Base-by-base conservation (phyloP, 1,140 invertebrate genomes). In the Aricia agestis region DNA sequence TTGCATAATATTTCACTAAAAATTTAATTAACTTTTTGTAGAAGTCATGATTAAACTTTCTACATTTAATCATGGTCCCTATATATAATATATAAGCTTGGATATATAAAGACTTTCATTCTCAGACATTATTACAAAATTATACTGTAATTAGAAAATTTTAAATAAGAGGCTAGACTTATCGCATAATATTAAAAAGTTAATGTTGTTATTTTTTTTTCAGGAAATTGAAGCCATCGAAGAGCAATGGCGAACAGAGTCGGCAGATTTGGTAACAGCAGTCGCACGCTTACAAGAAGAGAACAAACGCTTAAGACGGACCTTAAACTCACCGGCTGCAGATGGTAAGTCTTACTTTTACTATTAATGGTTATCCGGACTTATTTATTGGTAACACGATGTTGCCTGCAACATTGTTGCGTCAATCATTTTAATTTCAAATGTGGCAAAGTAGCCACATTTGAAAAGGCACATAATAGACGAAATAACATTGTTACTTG, bases 151-250 rank as follows among this genome's bases (percentile, higher is more conserved):
- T n/a, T n/a, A n/a, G n/a, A n/a, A n/a, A n/a, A n/a, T n/a, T n/a
- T n/a, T n/a, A n/a, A n/a, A n/a, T n/a, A 52, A 9, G 45, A 13
- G 9, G 45, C 45, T 13, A 15, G 13, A 52, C 9, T 1, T 11
- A 52, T 15, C 13, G 1, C 10, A 42, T 15, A 52, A 52, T 13
- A 15, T 52, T 15, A 36, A 13, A 13, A 52, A 52, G 11, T 6
- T 9, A 15, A 52, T 52, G 45, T 42, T 42, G n/a, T n/a, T n/a
- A n/a, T 52, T 52, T 52, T 52, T 45, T 67, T 45, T 13, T 17
- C 59, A 98, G 97, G 98, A 99, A 93, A 91, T 99, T 81, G 98
- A 99, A 92, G 94, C 96, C 76, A 98, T 98, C 68, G 98, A 99
- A 90, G 98, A 99, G 78, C 96, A 97, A 86, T 98, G 98, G 97